A percentile compares a stretch with the other conserved stretches of the same genome.
Conservation (phyloP, 2,888 invertebrate species). For the Petrolisthes cinctipes region DNA sequence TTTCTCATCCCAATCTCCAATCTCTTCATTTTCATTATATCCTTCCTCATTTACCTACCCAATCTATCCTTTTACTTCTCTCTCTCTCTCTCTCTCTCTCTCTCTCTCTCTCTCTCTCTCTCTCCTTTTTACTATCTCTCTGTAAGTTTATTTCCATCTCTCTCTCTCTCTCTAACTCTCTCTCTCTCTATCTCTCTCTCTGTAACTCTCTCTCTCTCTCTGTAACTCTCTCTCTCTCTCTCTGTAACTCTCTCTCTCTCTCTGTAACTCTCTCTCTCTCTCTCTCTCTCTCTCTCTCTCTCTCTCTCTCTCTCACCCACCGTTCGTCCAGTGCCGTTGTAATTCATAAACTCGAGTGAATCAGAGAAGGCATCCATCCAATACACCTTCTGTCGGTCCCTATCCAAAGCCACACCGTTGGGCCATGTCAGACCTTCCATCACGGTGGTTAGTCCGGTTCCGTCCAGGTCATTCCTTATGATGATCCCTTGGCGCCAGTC, state of each 20-base stretch:
- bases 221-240: neutral
- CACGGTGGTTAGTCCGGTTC: neutral
- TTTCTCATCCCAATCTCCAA: too few species aligned
- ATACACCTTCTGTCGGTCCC: neutral
- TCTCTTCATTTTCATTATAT: too few species aligned
- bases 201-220: neutral
- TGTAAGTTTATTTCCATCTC: neutral
- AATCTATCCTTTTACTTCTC: too few species aligned
- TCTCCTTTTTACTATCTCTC: neutral
- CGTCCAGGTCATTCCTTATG: constrained; percentile 4
- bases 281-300: neutral
- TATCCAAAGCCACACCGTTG: constrained; percentile 12
- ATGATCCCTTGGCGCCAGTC: neutral
- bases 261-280: too few species aligned
- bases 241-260: too few species aligned
- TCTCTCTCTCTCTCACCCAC: neutral
- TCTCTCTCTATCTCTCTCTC: neutral
- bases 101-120: too few species aligned
- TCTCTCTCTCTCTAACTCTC: neutral
- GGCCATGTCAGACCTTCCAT: constrained; percentile 6
- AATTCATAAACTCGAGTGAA: neutral
- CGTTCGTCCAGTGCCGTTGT: neutral
- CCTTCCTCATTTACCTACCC: too few species aligned
- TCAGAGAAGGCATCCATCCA: constrained; percentile 19
- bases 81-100: too few species aligned